Evolutionary conservation across 2,113 vertebrate species (phyloP).

Genomic region (Hyperopisus bebe): DNA sequence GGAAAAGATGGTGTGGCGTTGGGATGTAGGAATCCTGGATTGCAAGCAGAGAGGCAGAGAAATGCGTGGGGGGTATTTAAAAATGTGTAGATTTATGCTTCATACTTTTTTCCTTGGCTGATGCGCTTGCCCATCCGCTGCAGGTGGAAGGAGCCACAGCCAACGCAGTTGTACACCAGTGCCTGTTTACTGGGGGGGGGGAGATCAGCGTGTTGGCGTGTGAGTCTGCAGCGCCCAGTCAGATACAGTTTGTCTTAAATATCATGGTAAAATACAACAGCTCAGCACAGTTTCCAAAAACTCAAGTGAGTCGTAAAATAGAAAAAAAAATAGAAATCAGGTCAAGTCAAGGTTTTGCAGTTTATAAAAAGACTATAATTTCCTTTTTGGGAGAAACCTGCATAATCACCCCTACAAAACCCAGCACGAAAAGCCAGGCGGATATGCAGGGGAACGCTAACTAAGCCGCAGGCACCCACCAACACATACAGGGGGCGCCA

Average conservation of each 20-base stretch:
- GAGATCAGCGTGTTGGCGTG: background rate
- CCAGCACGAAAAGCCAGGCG: background rate
- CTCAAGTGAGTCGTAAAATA: background rate
- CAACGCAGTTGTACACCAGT: conserved; percentile 82
- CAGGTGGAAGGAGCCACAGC: conserved; percentile 77
- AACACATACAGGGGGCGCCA: background rate
- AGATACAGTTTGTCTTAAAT: background rate
- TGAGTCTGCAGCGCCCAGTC: background rate
- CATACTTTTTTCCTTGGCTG: conserved; percentile 64
- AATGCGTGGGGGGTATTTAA: background rate
- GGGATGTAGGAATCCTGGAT: background rate
- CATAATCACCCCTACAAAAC: background rate
- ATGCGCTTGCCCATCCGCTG: conserved; percentile 74
- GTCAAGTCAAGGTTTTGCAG: background rate
- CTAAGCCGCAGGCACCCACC: background rate
- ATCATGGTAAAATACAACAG: background rate
- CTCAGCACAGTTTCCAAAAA: background rate
- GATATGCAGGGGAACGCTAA: background rate
- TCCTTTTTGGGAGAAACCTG: background rate
- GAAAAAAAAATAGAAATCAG: background rate
- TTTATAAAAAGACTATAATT: background rate
- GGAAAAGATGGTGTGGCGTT: background rate
- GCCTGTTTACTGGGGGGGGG: conserved; percentile 74
- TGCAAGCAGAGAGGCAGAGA: background rate
- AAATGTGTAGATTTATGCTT: background rate